Evolutionary conservation across 2,888 invertebrate species (phyloP).

Genomic region (Tetheella fluctuosa): DNA sequence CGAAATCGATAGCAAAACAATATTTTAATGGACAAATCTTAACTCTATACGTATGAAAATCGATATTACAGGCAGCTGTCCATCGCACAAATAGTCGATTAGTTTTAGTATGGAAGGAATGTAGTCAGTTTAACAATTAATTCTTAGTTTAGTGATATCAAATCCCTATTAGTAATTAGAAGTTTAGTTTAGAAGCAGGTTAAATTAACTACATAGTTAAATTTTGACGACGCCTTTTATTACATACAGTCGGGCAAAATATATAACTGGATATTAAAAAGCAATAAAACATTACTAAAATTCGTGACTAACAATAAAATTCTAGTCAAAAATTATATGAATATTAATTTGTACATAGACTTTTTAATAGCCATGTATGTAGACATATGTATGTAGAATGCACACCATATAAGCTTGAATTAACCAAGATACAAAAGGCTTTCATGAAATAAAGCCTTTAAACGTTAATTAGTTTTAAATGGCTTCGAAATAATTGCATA

Average conservation of each 20-base stretch:
- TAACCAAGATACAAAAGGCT: not conserved
- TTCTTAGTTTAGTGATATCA: not conserved
- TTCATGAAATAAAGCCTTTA: not conserved
- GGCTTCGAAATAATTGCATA: too few relatives aligned
- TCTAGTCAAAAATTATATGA: slow-evolving; percentile 22
- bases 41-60: not conserved
- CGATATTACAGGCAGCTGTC: not conserved
- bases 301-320: slow-evolving; percentile 9
- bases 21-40: not conserved
- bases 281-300: slow-evolving; percentile 3
- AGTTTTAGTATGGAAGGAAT: not conserved
- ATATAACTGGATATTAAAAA: not conserved
- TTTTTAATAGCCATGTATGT: not conserved
- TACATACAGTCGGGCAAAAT: not conserved
- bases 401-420: not conserved
- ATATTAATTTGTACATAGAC: not conserved
- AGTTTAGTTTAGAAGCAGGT: not conserved
- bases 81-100: not conserved
- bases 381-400: not conserved
- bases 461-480: too few relatives aligned
- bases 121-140: not conserved
- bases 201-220: not conserved
- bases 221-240: not conserved
- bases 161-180: not conserved
- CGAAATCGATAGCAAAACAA: not conserved